A percentile compares a stretch with the other conserved stretches of the same genome.
These are phyloP conservation scores for Neofelis nebulosa DNA, from an alignment of 2,113 vertebrate genomes.

Conservation along the genomic window DNA sequence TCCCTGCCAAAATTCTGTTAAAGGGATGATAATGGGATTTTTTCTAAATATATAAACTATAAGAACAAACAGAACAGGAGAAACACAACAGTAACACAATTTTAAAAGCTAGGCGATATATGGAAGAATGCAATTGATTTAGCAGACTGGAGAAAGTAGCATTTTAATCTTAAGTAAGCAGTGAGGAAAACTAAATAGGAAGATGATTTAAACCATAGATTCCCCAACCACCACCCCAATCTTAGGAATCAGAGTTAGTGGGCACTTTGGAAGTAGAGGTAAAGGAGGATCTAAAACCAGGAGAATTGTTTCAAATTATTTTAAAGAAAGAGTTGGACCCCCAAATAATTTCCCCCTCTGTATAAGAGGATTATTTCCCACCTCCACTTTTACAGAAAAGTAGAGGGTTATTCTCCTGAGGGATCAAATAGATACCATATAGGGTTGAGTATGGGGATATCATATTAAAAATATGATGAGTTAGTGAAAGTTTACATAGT, in stretches of 20 bases:
- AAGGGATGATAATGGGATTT: constrained; percentile 18
- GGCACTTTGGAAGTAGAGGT: neutral
- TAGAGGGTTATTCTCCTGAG: neutral
- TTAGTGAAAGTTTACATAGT: neutral
- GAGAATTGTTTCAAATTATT: neutral
- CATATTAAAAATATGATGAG: neutral
- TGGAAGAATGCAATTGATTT: neutral
- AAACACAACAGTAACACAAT: neutral
- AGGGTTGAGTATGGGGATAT: neutral
- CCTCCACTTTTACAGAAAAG: neutral
- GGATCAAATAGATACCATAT: neutral
- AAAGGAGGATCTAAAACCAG: neutral
- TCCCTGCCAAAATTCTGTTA: neutral
- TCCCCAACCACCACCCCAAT: neutral
- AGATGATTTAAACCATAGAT: neutral
- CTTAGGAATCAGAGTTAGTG: neutral
- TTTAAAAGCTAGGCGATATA: neutral
- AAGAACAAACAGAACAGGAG: neutral
- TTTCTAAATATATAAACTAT: neutral
- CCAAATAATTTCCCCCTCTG: neutral
- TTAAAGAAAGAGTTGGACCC: neutral
- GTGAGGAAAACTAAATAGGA: neutral
- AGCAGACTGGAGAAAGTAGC: neutral
- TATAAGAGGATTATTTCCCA: neutral
- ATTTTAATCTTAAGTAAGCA: neutral